phyloP scores from a whole-genome alignment of 2,888 invertebrate species.

The Brenthis hecate region DNA sequence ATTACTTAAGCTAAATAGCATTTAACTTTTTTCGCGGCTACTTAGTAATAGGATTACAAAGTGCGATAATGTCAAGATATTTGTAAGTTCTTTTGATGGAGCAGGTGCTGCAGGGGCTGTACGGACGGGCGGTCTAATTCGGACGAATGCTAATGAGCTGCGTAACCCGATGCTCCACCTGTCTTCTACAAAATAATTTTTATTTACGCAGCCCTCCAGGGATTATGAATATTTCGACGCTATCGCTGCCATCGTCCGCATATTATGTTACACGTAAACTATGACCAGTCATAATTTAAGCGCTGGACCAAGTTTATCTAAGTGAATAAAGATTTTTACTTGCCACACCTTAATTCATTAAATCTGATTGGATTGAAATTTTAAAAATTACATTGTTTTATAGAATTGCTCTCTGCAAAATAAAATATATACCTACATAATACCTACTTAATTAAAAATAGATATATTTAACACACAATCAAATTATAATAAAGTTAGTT shows the following conservation, averaged over 20 bases:
- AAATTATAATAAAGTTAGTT: slow-evolving; percentile 1
- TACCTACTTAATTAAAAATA: too few relatives aligned
- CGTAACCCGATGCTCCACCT: slow-evolving; percentile 78
- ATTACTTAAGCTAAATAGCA: slow-evolving; percentile 27
- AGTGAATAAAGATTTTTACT: slow-evolving; percentile 23
- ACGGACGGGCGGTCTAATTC: slow-evolving; percentile 64
- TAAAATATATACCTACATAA: neutral
- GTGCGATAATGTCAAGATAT: slow-evolving; percentile 66
- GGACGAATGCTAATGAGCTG: slow-evolving; percentile 70
- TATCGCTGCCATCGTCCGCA: slow-evolving; percentile 54
- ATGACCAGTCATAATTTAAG: slow-evolving; percentile 67
- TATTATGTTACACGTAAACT: slow-evolving; percentile 72
- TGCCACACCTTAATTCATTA: neutral
- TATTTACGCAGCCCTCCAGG: slow-evolving; percentile 74
- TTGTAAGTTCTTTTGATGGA: slow-evolving; percentile 59
- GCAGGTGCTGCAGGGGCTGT: slow-evolving; percentile 64
- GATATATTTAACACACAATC: neutral
- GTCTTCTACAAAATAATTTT: slow-evolving; percentile 76
- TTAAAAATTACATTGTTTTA: too few relatives aligned
- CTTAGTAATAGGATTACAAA: slow-evolving; percentile 62
- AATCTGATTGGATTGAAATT: too few relatives aligned
- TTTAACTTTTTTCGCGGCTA: slow-evolving; percentile 49
- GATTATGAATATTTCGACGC: slow-evolving; percentile 73
- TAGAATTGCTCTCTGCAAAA: neutral
- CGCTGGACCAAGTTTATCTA: slow-evolving; percentile 44